Evolutionary conservation across 2,113 vertebrate species (phyloP).

Genomic region (Eptesicus fuscus): DNA sequence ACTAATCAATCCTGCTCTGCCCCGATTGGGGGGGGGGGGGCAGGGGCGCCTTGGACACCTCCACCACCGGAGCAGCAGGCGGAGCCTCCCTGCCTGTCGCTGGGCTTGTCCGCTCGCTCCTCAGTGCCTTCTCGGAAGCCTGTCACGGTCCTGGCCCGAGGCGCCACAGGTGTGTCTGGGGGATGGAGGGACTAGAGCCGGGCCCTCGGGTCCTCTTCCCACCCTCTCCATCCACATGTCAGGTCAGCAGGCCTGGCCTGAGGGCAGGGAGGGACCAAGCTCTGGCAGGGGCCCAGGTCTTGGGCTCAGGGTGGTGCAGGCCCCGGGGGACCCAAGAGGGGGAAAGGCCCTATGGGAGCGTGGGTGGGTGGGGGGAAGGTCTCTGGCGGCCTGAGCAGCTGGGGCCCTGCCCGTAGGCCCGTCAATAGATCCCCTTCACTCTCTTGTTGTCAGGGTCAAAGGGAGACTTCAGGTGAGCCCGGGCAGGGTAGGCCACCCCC

Average conservation of each 20-base stretch:
- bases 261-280: neutral
- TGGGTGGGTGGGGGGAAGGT: accelerated
- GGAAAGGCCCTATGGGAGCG: accelerated
- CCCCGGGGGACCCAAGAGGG: accelerated
- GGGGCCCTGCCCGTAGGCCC: neutral
- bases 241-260: accelerated
- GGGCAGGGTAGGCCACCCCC: constrained; percentile 89
- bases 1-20: accelerated
- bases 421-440: constrained; percentile 91
- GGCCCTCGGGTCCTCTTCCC: neutral
- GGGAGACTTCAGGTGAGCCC: constrained; percentile 90
- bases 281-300: accelerated
- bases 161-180: neutral
- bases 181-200: too few relatives aligned
- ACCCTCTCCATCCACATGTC: neutral
- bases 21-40: neutral
- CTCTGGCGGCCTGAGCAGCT: accelerated
- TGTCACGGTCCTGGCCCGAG: accelerated
- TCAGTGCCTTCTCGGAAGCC: neutral
- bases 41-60: accelerated
- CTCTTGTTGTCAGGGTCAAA: constrained; percentile 95
- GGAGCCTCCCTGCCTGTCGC: accelerated
- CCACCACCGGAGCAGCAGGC: accelerated
- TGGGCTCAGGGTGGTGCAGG: accelerated
- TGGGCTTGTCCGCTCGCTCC: accelerated